Base-by-base conservation (phyloP, 2,888 invertebrate species). In the Scaptomyza reducta region DNA sequence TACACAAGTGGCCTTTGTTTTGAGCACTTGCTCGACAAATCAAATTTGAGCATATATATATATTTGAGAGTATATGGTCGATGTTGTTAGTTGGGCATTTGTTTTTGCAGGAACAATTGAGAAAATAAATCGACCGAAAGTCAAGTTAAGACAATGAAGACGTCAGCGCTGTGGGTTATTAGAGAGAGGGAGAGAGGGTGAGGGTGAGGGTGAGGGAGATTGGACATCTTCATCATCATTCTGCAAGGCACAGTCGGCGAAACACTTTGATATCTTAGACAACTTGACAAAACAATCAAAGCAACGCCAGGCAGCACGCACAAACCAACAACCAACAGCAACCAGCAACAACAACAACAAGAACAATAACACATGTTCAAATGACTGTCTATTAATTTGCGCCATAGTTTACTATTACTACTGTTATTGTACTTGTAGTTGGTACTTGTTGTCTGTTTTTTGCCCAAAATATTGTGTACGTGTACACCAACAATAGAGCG, bases 231-330 rank as follows among this genome's bases (percentile, higher is more conserved):
- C 38, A 35, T 7, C 35, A 54, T 61, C 71, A 22, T 62, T 40
- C 56, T n/a, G 33, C 31, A 51, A 61, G 46, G 51, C 50, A 49
- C 46, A 22, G 46, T 47, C 74, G 80, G 82, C 65, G 70, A 55
- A 71, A 55, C 38, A 59, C 87, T 87, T 87, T 87, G 87, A 88
- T 88, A 88, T 80, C 70, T 70, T 62, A 88, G 87, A 87, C 87
- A 88, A 87, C 88, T 87, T 87, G 87, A 87, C 87, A 87, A 87
- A 88, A 87, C 87, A 88, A 87, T 87, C 88, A 82, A 87, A 84
- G 79, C 78, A 79, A 69, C 77, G 64, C 63, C 70, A 73, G 74
- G 22, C 74, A 74, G 64, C 49, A 69, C 74, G 53, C 35, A 45
- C 54, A 67, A 71, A 67, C 72, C 63, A 58, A 18, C 49, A 38